These are phyloP conservation scores for Crypturellus tataupa DNA, from an alignment of 2,797 vertebrate species.

Conservation along the genomic window DNA sequence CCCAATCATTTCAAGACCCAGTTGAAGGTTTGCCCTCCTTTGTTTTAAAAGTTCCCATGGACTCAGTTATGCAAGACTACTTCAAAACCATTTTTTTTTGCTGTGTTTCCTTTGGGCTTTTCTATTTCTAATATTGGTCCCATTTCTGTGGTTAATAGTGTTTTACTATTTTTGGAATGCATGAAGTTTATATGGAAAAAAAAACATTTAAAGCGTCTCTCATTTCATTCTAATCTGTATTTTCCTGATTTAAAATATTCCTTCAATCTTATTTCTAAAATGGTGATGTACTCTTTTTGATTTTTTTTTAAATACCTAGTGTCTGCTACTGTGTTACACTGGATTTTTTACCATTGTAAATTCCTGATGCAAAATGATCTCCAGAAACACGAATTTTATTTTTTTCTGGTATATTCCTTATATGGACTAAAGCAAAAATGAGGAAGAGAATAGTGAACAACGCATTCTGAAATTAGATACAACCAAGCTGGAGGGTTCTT, in stretches of 20 bases:
- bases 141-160: background rate
- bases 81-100: slow-evolving; percentile 39
- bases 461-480: slow-evolving; percentile 2
- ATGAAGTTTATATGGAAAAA: background rate
- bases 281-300: background rate
- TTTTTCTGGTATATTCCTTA: background rate
- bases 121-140: background rate
- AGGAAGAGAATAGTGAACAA: background rate
- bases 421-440: background rate
- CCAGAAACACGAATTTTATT: background rate
- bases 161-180: slow-evolving; percentile 32
- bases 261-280: background rate
- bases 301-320: background rate
- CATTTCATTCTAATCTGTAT: background rate
- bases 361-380: background rate
- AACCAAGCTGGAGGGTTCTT: background rate
- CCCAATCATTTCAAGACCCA: slow-evolving; percentile 60
- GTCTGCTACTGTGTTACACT: background rate
- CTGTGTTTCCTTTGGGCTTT: slow-evolving; percentile 31
- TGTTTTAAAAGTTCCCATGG: slow-evolving; percentile 67
- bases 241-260: background rate
- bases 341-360: background rate
- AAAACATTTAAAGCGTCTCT: background rate
- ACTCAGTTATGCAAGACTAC: slow-evolving; percentile 34
- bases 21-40: slow-evolving; percentile 49